Evolutionary conservation across 2,888 invertebrate species (phyloP).

Genomic region (Idaea straminata): DNA sequence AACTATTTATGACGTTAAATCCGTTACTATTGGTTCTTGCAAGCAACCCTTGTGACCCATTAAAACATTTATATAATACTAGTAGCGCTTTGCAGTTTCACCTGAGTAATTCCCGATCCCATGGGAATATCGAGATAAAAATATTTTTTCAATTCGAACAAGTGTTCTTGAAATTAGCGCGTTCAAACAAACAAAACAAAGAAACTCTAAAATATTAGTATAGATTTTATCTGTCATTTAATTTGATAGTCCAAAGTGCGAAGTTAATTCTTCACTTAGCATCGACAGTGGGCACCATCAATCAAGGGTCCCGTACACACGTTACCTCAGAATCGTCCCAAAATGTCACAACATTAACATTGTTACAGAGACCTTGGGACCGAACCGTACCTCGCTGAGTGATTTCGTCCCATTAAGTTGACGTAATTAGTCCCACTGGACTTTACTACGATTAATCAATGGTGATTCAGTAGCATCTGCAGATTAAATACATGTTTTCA

Average conservation of each 20-base stretch:
- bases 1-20: too few relatives aligned
- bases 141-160: too few relatives aligned
- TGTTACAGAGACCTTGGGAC: conserved; percentile 3
- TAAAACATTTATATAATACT: too few relatives aligned
- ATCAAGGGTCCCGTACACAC: not conserved
- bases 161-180: too few relatives aligned
- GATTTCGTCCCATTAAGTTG: conserved; percentile 28
- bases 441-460: conserved; percentile 23
- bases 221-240: too few relatives aligned
- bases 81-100: too few relatives aligned
- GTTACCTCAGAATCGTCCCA: not conserved
- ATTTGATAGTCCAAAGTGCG: not conserved
- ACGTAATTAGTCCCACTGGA: conserved; percentile 30
- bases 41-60: too few relatives aligned
- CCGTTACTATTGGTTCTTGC: too few relatives aligned
- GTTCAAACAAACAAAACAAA: too few relatives aligned
- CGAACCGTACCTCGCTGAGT: conserved; percentile 18
- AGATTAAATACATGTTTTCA: not conserved
- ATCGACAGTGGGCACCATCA: not conserved
- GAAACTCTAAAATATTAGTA: too few relatives aligned
- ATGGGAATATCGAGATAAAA: too few relatives aligned
- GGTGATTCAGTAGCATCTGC: not conserved
- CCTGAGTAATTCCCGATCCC: too few relatives aligned
- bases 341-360: conserved; percentile 2
- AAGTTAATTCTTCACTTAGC: not conserved